phyloP scores from a whole-genome alignment of 2,113 vertebrate species.

The Electrona antarctica region DNA sequence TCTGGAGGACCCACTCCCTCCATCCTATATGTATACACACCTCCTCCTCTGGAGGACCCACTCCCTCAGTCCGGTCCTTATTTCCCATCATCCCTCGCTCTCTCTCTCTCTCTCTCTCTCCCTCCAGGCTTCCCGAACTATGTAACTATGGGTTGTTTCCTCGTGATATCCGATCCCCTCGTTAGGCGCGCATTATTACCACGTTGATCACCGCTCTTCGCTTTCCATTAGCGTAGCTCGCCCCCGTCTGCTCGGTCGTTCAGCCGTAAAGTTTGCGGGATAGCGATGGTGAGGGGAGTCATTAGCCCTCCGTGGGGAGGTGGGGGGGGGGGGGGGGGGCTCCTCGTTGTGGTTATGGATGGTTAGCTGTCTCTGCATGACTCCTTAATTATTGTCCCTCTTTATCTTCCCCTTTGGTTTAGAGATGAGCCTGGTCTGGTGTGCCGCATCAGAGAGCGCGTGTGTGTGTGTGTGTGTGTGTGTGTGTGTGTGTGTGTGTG shows the following conservation, averaged over 20 bases:
- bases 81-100: no score
- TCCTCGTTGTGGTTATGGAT: slow-evolving; percentile 55
- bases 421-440: slow-evolving; percentile 28
- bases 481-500: no score
- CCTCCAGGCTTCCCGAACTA: slow-evolving; percentile 25
- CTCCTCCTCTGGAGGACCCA: slow-evolving; percentile 41
- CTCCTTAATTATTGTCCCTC: slow-evolving; percentile 67
- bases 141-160: slow-evolving; percentile 48
- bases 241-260: slow-evolving; percentile 34
- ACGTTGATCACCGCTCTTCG: slow-evolving; percentile 72
- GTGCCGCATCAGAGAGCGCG: neutral
- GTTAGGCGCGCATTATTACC: slow-evolving; percentile 64
- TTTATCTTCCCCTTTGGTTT: slow-evolving; percentile 48
- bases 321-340: neutral
- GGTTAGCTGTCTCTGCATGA: slow-evolving; percentile 59
- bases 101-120: neutral
- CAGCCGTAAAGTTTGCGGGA: slow-evolving; percentile 65
- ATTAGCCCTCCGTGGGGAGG: slow-evolving; percentile 50
- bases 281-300: slow-evolving; percentile 55
- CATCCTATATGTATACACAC: slow-evolving; percentile 29
- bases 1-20: slow-evolving; percentile 13
- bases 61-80: neutral
- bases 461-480: neutral
- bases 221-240: slow-evolving; percentile 67
- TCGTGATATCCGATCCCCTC: slow-evolving; percentile 66